A percentile compares a stretch with the other conserved stretches of the same genome.
These are phyloP conservation scores for Tetrax tetrax DNA, from an alignment of 2,113 vertebrate species.

Conservation along the genomic window DNA sequence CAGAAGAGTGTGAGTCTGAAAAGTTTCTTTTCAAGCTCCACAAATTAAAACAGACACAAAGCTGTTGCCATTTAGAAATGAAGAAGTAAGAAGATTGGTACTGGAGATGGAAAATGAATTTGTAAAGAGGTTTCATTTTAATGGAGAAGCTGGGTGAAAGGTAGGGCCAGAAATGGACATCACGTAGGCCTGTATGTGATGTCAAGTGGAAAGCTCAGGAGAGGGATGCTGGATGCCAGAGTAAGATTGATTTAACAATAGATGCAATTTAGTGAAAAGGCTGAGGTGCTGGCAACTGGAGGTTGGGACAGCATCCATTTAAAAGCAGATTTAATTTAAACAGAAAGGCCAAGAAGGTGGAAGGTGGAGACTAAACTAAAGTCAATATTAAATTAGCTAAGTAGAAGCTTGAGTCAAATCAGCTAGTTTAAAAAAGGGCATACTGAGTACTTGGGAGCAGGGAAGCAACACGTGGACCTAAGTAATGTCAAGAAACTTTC, in stretches of 20 bases:
- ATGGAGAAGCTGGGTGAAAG: slow-evolving; percentile 1
- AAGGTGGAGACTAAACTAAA: slow-evolving; percentile 50
- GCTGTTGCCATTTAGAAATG: background rate
- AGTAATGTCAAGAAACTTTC: background rate
- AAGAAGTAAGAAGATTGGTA: background rate
- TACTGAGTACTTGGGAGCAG: background rate
- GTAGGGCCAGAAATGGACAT: background rate
- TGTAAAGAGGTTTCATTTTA: slow-evolving; percentile 5
- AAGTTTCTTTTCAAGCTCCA: background rate
- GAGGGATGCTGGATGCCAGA: background rate
- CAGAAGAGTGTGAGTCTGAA: background rate
- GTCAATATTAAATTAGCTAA: slow-evolving; percentile 56
- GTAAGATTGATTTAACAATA: slow-evolving; percentile 61
- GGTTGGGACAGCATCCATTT: background rate
- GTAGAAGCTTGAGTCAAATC: slow-evolving; percentile 12
- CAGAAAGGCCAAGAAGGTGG: slow-evolving; percentile 29
- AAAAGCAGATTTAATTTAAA: slow-evolving; percentile 51
- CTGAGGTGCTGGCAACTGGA: slow-evolving; percentile 21
- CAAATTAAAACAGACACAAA: background rate
- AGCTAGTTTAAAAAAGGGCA: background rate
- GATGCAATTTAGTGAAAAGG: slow-evolving; percentile 44
- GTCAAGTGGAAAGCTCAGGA: slow-evolving; percentile 19
- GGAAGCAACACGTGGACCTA: background rate
- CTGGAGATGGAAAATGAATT: slow-evolving; percentile 12
- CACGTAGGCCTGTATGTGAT: slow-evolving; percentile 5